phyloP scores from a whole-genome alignment of 2,888 invertebrate genomes.

The Nysson spinosus region DNA sequence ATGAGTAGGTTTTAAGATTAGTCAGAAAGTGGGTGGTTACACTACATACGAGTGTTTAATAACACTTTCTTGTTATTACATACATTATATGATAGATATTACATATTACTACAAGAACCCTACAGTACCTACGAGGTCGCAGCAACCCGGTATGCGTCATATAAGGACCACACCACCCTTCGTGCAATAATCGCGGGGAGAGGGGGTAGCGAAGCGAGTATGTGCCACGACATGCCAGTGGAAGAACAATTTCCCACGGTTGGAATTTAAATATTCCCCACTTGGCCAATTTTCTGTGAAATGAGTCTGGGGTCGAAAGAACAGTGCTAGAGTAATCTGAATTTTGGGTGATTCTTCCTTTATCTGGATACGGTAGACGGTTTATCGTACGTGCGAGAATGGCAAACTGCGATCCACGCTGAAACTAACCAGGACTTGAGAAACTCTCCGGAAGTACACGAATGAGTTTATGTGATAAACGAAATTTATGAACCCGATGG shows the following conservation, averaged over 20 bases:
- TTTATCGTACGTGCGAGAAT: conserved; percentile 14
- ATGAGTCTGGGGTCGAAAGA: neutral
- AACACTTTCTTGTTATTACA: too few species aligned
- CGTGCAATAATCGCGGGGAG: conserved; percentile 59
- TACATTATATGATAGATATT: too few species aligned
- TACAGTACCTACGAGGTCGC: conserved; percentile 46
- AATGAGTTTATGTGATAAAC: conserved; percentile 1
- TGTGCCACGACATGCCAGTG: conserved; percentile 39
- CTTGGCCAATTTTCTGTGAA: conserved; percentile 34
- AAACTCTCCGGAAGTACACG: conserved; percentile 11
- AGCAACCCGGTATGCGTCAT: conserved; percentile 58
- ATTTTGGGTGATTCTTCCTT: conserved; percentile 14
- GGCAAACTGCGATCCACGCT: conserved; percentile 1
- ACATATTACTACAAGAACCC: too few species aligned
- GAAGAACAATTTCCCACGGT: conserved; percentile 46
- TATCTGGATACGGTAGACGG: conserved; percentile 1
- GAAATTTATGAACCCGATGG: conserved; percentile 18
- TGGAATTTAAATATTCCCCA: conserved; percentile 57
- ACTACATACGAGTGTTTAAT: too few species aligned
- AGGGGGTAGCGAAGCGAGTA: conserved; percentile 57
- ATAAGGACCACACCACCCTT: conserved; percentile 43
- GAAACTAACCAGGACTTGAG: conserved; percentile 28
- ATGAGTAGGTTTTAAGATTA: too few species aligned
- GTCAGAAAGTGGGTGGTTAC: too few species aligned
- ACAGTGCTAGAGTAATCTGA: conserved; percentile 18